These are phyloP conservation scores for Eueides isabella DNA, from an alignment of 1,140 invertebrate genomes.

Conservation along the genomic window DNA sequence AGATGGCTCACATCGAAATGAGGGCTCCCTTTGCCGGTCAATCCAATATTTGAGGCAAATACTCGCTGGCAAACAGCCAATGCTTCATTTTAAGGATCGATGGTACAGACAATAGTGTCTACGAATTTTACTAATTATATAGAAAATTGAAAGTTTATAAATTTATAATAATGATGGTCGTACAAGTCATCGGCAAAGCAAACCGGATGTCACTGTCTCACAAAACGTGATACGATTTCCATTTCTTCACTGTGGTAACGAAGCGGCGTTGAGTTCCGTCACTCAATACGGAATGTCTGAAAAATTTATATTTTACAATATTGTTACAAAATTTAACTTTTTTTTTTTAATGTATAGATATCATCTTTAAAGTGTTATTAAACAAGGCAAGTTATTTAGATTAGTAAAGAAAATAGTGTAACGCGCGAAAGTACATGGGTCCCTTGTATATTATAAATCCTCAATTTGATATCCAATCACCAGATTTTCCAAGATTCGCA, in stretches of 20 bases:
- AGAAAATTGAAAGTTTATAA: not conserved
- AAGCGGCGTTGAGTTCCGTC: no score
- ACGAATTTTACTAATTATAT: not conserved
- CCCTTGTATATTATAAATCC: not conserved
- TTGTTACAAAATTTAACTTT: no score
- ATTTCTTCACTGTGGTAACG: no score
- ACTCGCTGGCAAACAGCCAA: slow-evolving; percentile 16
- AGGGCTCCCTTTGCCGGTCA: slow-evolving; percentile 21
- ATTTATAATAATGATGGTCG: not conserved
- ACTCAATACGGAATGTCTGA: no score
- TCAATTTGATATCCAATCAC: not conserved
- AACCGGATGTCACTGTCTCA: no score
- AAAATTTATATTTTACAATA: no score
- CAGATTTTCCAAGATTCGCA: not conserved
- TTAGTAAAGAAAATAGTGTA: not conserved
- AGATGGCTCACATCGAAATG: slow-evolving; percentile 2
- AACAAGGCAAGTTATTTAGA: no score
- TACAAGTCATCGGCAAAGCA: no score
- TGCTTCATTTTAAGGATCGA: slow-evolving; percentile 6
- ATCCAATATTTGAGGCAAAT: slow-evolving; percentile 32
- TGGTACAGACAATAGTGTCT: not conserved
- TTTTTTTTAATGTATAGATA: no score
- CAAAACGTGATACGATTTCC: no score
- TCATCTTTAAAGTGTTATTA: no score
- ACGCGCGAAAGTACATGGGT: not conserved